These are phyloP conservation scores for Danaus melanippus DNA, from an alignment of 1,140 invertebrate genomes.

Conservation along the genomic window DNA sequence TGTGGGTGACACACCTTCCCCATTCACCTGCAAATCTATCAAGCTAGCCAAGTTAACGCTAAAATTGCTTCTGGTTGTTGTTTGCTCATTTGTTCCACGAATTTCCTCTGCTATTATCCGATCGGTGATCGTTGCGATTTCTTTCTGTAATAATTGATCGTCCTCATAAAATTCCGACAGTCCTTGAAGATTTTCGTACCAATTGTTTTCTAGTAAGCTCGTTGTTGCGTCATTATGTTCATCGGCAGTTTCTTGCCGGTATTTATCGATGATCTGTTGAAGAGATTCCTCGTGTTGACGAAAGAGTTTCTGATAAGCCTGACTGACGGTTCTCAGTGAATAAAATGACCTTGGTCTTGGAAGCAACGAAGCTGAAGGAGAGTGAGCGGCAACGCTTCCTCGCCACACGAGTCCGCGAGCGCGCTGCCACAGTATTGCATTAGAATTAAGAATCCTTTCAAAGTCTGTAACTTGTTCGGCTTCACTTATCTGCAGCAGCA, in stretches of 20 bases:
- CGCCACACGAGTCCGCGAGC: conserved; percentile 55
- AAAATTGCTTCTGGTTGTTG: conserved; percentile 41
- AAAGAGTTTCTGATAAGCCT: conserved; percentile 62
- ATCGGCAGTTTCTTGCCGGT: conserved; percentile 36
- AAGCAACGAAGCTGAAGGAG: conserved; percentile 41
- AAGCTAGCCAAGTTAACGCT: conserved; percentile 64
- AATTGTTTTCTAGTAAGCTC: conserved; percentile 45
- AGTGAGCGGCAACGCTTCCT: conserved; percentile 32
- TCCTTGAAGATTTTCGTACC: conserved; percentile 59
- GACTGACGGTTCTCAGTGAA: conserved; percentile 58
- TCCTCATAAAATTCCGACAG: conserved; percentile 66
- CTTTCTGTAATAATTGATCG: conserved; percentile 44
- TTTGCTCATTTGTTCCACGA: conserved; percentile 24
- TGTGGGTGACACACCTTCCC: conserved; percentile 42
- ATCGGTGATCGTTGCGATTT: conserved; percentile 54
- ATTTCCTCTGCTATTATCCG: conserved; percentile 45
- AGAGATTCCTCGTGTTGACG: conserved; percentile 63
- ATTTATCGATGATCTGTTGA: conserved; percentile 47
- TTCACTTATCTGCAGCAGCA: conserved; percentile 70
- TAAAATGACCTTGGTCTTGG: conserved; percentile 59
- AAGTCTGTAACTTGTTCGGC: conserved; percentile 71
- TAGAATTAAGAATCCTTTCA: conserved; percentile 73
- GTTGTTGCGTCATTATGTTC: conserved; percentile 26
- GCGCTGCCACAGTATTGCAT: conserved; percentile 66
- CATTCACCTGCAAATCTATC: conserved; percentile 51